Percentiles rank a stretch among this genome's conserved stretches.
Evolutionary conservation across 2,797 vertebrate species (phyloP).

Genomic region (Gorsachius magnificus): DNA sequence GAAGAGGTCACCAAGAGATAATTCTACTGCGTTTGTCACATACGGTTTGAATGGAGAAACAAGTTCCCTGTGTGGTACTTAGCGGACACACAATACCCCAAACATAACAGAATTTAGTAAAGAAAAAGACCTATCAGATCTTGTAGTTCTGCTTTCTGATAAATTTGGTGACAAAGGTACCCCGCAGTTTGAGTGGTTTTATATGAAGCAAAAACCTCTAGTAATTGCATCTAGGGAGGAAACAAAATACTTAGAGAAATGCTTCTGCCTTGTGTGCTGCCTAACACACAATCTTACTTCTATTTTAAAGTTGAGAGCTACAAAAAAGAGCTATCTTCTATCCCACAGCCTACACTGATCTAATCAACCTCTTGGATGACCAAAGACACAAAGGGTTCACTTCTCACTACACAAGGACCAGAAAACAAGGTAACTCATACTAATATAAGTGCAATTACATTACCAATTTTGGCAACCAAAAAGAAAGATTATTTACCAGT

Average conservation of each 20-base stretch:
- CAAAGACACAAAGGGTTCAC: background rate
- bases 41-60: background rate
- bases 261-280: background rate
- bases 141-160: conserved; percentile 5
- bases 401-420: background rate
- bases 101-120: background rate
- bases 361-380: background rate
- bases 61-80: background rate
- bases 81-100: background rate
- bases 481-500: background rate
- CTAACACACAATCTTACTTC: background rate
- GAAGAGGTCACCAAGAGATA: background rate
- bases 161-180: background rate
- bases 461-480: background rate
- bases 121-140: background rate
- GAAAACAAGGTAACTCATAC: background rate
- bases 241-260: background rate
- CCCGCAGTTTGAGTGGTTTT: background rate
- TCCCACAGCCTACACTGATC: background rate
- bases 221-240: background rate
- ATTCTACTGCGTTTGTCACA: background rate
- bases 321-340: background rate
- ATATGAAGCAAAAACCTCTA: background rate
- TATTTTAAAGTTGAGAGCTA: background rate
- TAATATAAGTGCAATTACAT: background rate